Evolutionary conservation across 2,797 vertebrate genomes (phyloP).

Genomic region (Nyctibius grandis): DNA sequence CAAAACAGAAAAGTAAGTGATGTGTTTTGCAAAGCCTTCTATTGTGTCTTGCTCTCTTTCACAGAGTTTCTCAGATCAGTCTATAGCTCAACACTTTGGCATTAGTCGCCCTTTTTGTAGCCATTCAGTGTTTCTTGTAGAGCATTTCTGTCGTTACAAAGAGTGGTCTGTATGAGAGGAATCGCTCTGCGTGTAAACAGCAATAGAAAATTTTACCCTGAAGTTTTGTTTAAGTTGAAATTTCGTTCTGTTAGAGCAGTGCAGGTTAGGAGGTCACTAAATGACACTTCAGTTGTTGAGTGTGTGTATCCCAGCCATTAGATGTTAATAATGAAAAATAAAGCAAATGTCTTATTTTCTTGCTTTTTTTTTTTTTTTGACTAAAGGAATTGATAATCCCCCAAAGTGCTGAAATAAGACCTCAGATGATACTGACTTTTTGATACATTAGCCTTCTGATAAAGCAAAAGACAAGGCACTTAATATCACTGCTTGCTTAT

Average conservation of each 20-base stretch:
- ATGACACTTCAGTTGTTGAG: neutral
- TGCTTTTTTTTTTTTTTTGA: neutral
- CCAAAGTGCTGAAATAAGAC: neutral
- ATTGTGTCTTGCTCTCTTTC: neutral
- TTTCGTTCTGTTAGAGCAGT: neutral
- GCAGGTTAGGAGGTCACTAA: neutral
- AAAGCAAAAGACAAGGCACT: neutral
- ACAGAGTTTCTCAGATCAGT: neutral
- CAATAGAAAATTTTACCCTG: neutral
- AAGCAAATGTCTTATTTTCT: neutral
- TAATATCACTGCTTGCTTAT: neutral
- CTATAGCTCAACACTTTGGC: neutral
- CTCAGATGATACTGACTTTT: neutral
- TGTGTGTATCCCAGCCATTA: neutral
- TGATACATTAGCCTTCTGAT: neutral
- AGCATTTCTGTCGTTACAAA: neutral
- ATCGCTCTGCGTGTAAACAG: neutral
- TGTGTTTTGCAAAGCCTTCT: neutral
- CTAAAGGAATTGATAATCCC: neutral
- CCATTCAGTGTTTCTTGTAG: neutral
- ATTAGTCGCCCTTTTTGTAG: neutral
- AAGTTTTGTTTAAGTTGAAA: neutral
- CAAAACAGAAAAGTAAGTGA: slow-evolving; percentile 91
- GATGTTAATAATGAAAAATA: neutral
- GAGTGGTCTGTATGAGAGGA: neutral